These are phyloP conservation scores for Syngnathoides biaculeatus DNA, from an alignment of 2,113 vertebrate species.

Conservation along the genomic window DNA sequence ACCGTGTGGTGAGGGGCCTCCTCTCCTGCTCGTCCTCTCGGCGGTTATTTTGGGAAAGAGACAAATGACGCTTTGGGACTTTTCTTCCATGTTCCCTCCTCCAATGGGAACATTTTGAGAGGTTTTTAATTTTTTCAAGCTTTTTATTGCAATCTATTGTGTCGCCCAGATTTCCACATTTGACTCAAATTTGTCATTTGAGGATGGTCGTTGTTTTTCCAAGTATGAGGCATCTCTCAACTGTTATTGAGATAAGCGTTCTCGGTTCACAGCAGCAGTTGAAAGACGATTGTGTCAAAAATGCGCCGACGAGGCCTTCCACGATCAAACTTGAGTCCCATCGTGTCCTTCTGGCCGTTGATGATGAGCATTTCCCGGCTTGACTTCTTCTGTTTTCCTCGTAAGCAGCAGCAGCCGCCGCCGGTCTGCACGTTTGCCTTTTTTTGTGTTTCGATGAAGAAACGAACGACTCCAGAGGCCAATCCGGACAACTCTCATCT, in stretches of 20 bases:
- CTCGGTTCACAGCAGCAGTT: constrained; percentile 49
- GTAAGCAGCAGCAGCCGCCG: constrained; percentile 4
- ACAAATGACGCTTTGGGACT: constrained; percentile 11
- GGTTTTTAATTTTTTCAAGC: background rate
- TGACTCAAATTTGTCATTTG: background rate
- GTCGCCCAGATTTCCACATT: background rate
- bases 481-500: constrained; percentile 7
- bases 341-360: no score
- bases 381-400: constrained; percentile 5
- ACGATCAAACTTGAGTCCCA: constrained; percentile 12
- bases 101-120: constrained; percentile 13
- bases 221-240: constrained; percentile 9
- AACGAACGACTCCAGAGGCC: background rate
- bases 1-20: constrained; percentile 75
- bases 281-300: background rate
- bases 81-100: constrained; percentile 41
- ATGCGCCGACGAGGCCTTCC: background rate
- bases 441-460: constrained; percentile 11
- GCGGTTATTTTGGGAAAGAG: constrained; percentile 36
- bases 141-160: constrained; percentile 17
- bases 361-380: background rate
- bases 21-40: constrained; percentile 24
- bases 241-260: constrained; percentile 15
- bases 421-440: background rate
- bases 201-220: constrained; percentile 5